These are phyloP conservation scores for Danio albolineatus DNA, from an alignment of 2,797 vertebrate species.

Conservation along the genomic window DNA sequence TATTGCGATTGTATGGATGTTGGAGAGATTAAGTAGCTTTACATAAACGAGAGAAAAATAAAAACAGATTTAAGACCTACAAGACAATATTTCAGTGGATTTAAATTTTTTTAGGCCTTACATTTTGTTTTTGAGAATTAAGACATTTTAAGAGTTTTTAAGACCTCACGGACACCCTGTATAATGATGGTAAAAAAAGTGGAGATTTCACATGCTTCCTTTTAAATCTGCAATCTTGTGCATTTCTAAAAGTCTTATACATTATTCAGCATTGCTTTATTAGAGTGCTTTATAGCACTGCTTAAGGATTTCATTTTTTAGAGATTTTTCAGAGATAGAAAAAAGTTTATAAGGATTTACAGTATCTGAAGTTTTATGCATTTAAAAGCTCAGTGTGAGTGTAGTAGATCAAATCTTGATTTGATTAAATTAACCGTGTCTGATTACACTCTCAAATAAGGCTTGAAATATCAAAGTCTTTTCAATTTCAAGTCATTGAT, in stretches of 20 bases:
- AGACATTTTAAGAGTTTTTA: too few relatives aligned
- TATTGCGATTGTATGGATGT: too few relatives aligned
- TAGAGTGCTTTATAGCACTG: conserved; percentile 18
- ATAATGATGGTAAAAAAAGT: neutral
- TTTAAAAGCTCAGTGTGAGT: conserved; percentile 4
- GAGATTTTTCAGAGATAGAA: conserved; percentile 19
- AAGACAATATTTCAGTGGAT: too few relatives aligned
- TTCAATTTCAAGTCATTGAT: conserved; percentile 30
- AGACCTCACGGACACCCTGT: too few relatives aligned
- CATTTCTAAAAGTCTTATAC: conserved; percentile 5
- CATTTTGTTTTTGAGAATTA: too few relatives aligned
- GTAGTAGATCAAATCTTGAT: conserved; percentile 3
- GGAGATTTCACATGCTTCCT: neutral
- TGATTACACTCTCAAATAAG: conserved; percentile 32
- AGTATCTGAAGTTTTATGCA: conserved; percentile 42
- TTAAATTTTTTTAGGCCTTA: too few relatives aligned
- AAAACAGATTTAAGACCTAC: too few relatives aligned
- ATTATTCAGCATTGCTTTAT: conserved; percentile 31
- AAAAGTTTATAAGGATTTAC: conserved; percentile 52
- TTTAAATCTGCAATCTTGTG: neutral
- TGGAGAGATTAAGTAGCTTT: too few relatives aligned
- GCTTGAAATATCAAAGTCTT: conserved; percentile 7
- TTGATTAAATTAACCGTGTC: conserved; percentile 8
- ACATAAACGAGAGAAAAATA: too few relatives aligned
- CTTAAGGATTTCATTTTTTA: conserved; percentile 43